These are phyloP conservation scores for Notospermus geniculatus DNA, from an alignment of 1,140 invertebrate species.

Conservation along the genomic window DNA sequence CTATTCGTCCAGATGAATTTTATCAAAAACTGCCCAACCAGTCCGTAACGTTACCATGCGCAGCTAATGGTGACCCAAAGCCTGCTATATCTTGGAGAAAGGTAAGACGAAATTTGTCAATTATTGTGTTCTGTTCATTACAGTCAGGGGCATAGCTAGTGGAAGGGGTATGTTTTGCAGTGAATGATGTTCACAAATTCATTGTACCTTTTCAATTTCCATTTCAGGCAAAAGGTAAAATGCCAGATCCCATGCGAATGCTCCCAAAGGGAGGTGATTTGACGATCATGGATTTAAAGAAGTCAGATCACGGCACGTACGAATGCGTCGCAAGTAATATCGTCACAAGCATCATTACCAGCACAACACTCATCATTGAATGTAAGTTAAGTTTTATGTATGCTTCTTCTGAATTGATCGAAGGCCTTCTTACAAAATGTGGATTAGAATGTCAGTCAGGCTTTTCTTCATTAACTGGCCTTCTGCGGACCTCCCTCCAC, in stretches of 20 bases:
- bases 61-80: conserved; percentile 86
- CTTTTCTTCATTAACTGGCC: too few species aligned
- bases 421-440: too few species aligned
- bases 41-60: conserved; percentile 75
- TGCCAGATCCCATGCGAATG: conserved; percentile 16
- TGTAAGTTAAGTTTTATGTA: conserved; percentile 43
- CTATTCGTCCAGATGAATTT: conserved; percentile 47
- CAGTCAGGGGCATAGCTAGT: too few species aligned
- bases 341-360: conserved; percentile 85
- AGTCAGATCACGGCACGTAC: conserved; percentile 90
- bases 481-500: too few species aligned
- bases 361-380: conserved; percentile 88
- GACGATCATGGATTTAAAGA: conserved; percentile 80
- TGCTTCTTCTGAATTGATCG: too few species aligned
- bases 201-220: conserved; percentile 16
- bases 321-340: conserved; percentile 93
- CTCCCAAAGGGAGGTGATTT: conserved; percentile 73
- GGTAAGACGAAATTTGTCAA: conserved; percentile 59
- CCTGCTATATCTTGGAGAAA: conserved; percentile 88
- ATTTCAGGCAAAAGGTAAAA: conserved; percentile 26
- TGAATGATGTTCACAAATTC: too few species aligned
- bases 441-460: too few species aligned
- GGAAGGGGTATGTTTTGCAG: too few species aligned
- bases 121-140: too few species aligned
- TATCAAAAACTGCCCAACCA: conserved; percentile 47